Evolutionary conservation across 2,888 invertebrate genomes (phyloP), one percentile per base, ranked within the genome.

Genomic region (Rotaria macrura): DNA sequence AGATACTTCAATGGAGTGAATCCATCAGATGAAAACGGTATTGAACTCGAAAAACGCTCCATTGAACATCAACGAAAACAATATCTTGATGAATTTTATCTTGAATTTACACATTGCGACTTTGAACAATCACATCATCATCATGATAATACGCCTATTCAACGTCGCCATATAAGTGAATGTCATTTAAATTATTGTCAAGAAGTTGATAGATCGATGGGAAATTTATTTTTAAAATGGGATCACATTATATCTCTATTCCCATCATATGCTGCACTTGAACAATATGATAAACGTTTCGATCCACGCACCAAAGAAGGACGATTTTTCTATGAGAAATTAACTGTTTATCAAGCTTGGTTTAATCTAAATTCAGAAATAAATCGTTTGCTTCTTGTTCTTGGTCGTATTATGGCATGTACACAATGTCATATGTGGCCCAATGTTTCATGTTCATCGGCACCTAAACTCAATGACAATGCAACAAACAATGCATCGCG

Each of bases 351-450:
- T 43, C 79, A 79, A 43, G 79, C 79, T 10, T 79, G 79, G 79
- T 79, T 43, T 79, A 79, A 79, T 79, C n/a, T 79, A 79, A 40
- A 79, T 79, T 79, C 79, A 3, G 79, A 79, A 79, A 79, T 79
- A 40, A 79, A 79, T 43, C 79, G 79, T 40, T 43, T 79, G 20
- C 43, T 79, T n/a, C 5, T 14, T 43, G 79, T 79, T n/a, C 79
- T 79, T 25, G 79, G 79, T 20, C 79, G 79, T 14, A 79, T 79
- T 14, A 79, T 79, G 79, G 40, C 25, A 25, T 79, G 79, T 43
- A 43, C 23, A n/a, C 79, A 79, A 79, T 79, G 25, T 79, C 25
- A 79, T 43, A 38, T 34, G 14, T 79, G 79, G 79, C 79, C 79
- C 25, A 17, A 43, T 79, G 79, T 79, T 12, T 40, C 40, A 10